Evolutionary conservation across 1,140 invertebrate species (phyloP), one percentile per base, ranked within the genome.

Genomic region (Drosophila grimshawi): DNA sequence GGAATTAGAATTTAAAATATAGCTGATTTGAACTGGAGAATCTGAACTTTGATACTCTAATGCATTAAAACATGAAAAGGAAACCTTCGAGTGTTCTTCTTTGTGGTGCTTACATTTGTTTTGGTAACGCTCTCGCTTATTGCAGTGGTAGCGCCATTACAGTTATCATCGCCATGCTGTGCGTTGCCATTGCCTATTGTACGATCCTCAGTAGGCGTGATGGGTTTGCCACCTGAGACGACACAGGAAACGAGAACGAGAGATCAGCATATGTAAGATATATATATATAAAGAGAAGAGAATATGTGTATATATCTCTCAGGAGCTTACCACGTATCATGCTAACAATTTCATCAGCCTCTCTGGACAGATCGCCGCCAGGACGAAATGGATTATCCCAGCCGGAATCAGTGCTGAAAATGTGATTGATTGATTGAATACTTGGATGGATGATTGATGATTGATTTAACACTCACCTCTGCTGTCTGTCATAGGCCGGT

Each of bases 301-400:
- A 6, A 19, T 19, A 19, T 19, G 19, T 19, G 19, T 19, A 19
- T 19, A 6, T 0, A 3, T 10, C 30, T 10, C 5, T 10, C 7
- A 10, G 10, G 11, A 43, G 51, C 68, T 93, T 93, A 81, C 96
- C 97, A 93, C 97, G 97, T 92, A 98, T 98, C 93, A 98, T 94
- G 86, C 98, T 97, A 33, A 99, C 97, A 79, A 99, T 98, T 93
- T 98, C 97, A 92, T 99, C 98, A 11, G 98, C 98, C 93, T 99
- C 98, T 86, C 97, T 95, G 78, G 97, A 98, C 73, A 99, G 93
- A 93, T 99, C 97, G 52, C 98, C 98, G 85, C 98, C 98, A 4
- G 98, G 98, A 92, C 97, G 95, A 94, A 99, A 99, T 32, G 98
- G 98, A 93, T 99, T 99, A 93, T 99, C 98, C 95, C 97, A 97